Conservation (phyloP, 2,113 vertebrate species). For the Dromiciops gliroides region DNA sequence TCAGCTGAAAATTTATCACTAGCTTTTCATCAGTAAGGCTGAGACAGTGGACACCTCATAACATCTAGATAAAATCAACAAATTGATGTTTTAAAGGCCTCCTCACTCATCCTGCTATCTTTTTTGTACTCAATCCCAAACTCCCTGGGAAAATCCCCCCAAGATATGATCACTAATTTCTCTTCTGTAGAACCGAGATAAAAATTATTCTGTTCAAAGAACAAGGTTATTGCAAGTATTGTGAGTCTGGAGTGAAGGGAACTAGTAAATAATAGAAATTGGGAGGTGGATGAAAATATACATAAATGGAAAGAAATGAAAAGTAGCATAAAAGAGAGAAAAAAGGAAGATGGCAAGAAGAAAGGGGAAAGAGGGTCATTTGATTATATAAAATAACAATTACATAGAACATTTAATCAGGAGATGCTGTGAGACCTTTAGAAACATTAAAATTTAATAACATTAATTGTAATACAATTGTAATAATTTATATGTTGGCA, state of each 20-base stretch:
- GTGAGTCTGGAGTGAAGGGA: too few relatives aligned
- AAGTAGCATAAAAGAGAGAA: not conserved
- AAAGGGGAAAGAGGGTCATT: not conserved
- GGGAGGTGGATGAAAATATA: not conserved
- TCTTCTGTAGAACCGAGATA: not conserved
- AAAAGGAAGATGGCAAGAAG: not conserved
- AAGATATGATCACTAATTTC: not conserved
- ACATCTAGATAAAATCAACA: constrained; percentile 10
- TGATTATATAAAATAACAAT: constrained; percentile 31
- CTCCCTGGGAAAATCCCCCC: not conserved
- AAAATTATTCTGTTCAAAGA: constrained; percentile 14
- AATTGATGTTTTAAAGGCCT: not conserved
- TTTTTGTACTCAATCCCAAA: not conserved
- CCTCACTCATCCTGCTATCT: not conserved
- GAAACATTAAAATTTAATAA: not conserved
- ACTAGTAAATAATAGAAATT: not conserved
- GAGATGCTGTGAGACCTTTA: constrained; percentile 12
- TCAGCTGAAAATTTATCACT: not conserved
- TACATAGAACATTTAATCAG: not conserved
- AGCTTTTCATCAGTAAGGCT: not conserved
- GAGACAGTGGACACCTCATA: not conserved
- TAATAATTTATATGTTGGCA: not conserved
- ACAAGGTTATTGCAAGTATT: constrained; percentile 2
- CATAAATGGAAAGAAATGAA: not conserved
- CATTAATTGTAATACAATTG: not conserved